phyloP scores from a whole-genome alignment of 2,888 invertebrate genomes.

The Lottia gigantea region DNA sequence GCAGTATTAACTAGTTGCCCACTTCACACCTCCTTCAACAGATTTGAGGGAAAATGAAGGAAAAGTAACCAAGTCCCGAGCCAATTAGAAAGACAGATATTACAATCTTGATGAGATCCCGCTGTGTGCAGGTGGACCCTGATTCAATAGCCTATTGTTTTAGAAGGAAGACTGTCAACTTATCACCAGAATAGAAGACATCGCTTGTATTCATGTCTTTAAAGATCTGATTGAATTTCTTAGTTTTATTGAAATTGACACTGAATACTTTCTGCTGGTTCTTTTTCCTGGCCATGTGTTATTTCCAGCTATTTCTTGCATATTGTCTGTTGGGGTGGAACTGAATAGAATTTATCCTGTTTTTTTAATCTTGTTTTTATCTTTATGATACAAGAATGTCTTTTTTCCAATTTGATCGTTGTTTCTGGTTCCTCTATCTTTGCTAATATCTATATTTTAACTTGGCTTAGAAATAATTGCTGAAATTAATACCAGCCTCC shows the following conservation, averaged over 20 bases:
- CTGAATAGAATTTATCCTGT: too few relatives aligned
- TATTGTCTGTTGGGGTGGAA: too few relatives aligned
- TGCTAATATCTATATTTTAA: too few relatives aligned
- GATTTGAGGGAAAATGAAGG: slow-evolving; percentile 8
- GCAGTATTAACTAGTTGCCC: slow-evolving; percentile 7
- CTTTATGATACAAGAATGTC: too few relatives aligned
- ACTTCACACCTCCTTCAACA: slow-evolving; percentile 7
- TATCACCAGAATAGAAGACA: background rate
- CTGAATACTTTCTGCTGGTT: background rate
- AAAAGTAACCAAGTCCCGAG: background rate
- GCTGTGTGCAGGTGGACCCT: slow-evolving; percentile 21
- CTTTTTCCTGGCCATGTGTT: too few relatives aligned
- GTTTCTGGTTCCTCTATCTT: too few relatives aligned
- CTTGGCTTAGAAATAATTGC: too few relatives aligned
- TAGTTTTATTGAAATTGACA: background rate
- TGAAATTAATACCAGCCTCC: too few relatives aligned
- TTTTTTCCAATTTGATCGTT: too few relatives aligned
- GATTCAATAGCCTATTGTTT: slow-evolving; percentile 13
- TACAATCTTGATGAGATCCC: slow-evolving; percentile 10
- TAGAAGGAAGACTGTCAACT: background rate
- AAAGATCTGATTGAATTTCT: background rate
- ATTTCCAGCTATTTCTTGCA: too few relatives aligned
- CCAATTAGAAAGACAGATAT: slow-evolving; percentile 10
- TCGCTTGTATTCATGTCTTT: background rate
- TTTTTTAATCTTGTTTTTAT: too few relatives aligned